A percentile compares a stretch with the other conserved stretches of the same genome.
Evolutionary conservation across 2,888 invertebrate species (phyloP).

Genomic region (Nezara viridula): DNA sequence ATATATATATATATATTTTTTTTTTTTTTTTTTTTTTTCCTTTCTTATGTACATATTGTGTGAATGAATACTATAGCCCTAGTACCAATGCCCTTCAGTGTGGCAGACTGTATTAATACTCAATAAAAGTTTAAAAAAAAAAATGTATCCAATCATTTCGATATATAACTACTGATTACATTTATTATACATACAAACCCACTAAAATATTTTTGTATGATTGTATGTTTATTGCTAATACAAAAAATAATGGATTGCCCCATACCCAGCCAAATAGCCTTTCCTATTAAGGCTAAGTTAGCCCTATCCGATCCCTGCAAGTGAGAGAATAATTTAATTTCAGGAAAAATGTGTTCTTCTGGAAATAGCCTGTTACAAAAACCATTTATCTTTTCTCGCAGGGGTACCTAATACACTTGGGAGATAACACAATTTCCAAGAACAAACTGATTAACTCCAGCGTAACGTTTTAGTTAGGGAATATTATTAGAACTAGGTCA

Average conservation of each 20-base stretch:
- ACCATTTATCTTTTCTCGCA: neutral
- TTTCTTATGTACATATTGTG: no score
- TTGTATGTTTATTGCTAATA: neutral
- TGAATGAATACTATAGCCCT: no score
- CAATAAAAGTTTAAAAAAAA: no score
- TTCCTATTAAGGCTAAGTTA: neutral
- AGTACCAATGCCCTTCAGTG: no score
- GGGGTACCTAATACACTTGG: neutral
- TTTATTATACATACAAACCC: no score
- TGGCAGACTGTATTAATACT: no score
- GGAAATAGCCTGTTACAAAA: conserved; percentile 8
- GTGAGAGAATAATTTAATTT: neutral
- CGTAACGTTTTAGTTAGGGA: neutral
- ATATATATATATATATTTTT: no score
- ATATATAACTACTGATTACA: no score
- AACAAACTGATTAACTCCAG: neutral
- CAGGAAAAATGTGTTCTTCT: neutral
- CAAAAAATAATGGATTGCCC: neutral
- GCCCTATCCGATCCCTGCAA: neutral
- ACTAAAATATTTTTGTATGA: no score
- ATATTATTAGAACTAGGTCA: neutral
- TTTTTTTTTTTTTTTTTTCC: no score
- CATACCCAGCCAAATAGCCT: neutral
- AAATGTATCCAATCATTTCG: no score
- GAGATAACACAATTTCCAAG: neutral